Evolutionary conservation across 2,888 invertebrate species (phyloP).

Genomic region (Keiferia lycopersicella): DNA sequence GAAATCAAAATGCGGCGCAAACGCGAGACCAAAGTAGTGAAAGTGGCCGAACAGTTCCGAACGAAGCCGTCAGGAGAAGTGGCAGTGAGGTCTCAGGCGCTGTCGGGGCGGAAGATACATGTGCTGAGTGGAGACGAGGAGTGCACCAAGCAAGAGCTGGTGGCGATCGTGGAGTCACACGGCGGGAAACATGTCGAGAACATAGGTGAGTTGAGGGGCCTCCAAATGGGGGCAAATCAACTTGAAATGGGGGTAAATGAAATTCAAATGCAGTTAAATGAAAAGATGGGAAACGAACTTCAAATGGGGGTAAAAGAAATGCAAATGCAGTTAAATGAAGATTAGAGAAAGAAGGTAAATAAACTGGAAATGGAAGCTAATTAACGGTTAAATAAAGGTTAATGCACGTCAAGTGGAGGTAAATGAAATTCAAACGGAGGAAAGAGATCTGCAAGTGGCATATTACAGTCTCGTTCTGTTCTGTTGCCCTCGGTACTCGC

Average conservation of each 20-base stretch:
- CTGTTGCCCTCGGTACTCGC: too few species aligned
- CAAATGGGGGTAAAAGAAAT: too few species aligned
- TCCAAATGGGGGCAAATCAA: not conserved
- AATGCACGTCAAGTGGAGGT: too few species aligned
- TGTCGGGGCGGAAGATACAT: slow-evolving; percentile 57
- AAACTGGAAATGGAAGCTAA: too few species aligned
- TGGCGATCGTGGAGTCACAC: slow-evolving; percentile 58
- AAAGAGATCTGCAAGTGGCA: too few species aligned
- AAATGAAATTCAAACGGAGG: too few species aligned
- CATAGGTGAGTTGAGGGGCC: slow-evolving; percentile 47
- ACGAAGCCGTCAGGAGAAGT: slow-evolving; percentile 41
- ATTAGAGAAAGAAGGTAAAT: too few species aligned
- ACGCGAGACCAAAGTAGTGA: slow-evolving; percentile 44
- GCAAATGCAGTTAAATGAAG: too few species aligned
- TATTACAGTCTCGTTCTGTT: too few species aligned
- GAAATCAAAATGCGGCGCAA: slow-evolving; percentile 48
- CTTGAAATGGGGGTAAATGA: not conserved
- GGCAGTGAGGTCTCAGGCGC: slow-evolving; percentile 53
- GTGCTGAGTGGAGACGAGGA: slow-evolving; percentile 64
- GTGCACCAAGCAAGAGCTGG: slow-evolving; percentile 53
- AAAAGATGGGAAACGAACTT: too few species aligned
- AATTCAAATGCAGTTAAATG: too few species aligned
- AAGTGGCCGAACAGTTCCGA: slow-evolving; percentile 60
- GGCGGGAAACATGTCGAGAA: slow-evolving; percentile 64
- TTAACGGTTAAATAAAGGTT: too few species aligned